Percentiles rank a stretch among this genome's conserved stretches.
Evolutionary conservation across 2,888 invertebrate genomes (phyloP).

Genomic region (Exephanes ischioxanthus): DNA sequence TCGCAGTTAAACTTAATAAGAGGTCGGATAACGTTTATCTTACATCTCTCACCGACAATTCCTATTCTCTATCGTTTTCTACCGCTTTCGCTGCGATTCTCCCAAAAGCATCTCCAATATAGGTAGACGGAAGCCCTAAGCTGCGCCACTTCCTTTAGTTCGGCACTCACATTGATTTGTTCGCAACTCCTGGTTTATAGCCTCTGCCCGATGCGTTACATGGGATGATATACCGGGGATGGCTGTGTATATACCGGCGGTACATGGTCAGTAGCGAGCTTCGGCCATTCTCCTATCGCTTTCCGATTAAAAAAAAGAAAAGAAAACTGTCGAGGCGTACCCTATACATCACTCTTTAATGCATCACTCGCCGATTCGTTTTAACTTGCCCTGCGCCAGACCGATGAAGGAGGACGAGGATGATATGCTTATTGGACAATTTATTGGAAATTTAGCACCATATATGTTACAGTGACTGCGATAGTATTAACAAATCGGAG

Average conservation of each 20-base stretch:
- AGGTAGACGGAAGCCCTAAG: constrained; percentile 51
- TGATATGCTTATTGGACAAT: not conserved
- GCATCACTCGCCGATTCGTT: constrained; percentile 25
- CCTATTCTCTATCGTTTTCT: constrained; percentile 31
- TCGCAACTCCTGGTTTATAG: constrained; percentile 82
- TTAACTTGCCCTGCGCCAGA: constrained; percentile 19
- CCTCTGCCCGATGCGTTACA: constrained; percentile 54
- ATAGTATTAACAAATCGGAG: constrained; percentile 11
- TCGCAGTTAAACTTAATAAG: constrained; percentile 77
- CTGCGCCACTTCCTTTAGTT: constrained; percentile 69
- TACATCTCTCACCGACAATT: constrained; percentile 17
- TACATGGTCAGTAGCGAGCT: constrained; percentile 1
- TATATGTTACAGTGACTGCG: not conserved
- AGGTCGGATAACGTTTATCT: constrained; percentile 44
- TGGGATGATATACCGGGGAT: not conserved
- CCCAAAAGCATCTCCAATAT: constrained; percentile 28
- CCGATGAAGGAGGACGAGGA: constrained; percentile 1
- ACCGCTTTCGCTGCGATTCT: constrained; percentile 50
- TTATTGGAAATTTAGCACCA: not conserved
- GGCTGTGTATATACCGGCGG: not conserved
- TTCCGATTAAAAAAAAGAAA: constrained; percentile 41
- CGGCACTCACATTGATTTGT: constrained; percentile 83
- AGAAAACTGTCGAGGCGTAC: not conserved
- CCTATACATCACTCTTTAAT: constrained; percentile 31
- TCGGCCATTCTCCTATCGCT: constrained; percentile 62